These are phyloP conservation scores for Cebidichthys violaceus DNA, from an alignment of 2,113 vertebrate species.

Conservation along the genomic window DNA sequence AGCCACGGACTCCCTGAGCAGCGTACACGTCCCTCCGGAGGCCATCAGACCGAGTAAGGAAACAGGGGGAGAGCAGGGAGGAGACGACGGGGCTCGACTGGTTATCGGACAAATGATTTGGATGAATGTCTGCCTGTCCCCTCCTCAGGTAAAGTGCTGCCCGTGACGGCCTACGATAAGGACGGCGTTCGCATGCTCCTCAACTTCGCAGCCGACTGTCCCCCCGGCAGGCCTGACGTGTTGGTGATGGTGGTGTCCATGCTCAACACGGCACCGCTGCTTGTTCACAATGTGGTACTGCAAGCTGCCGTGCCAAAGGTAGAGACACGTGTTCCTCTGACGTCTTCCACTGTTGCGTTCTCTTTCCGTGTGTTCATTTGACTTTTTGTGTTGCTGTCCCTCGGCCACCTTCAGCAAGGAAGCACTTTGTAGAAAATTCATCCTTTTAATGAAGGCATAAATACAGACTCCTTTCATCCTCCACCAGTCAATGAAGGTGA, in stretches of 20 bases:
- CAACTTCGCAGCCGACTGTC: slow-evolving; percentile 94
- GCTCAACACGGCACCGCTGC: slow-evolving; percentile 92
- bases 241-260: slow-evolving; percentile 95
- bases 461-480: background rate
- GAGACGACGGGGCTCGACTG: slow-evolving; percentile 27
- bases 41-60: slow-evolving; percentile 93
- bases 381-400: background rate
- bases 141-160: slow-evolving; percentile 89
- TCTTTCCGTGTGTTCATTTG: background rate
- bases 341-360: background rate
- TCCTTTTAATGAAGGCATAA: background rate
- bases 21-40: slow-evolving; percentile 90
- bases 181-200: slow-evolving; percentile 93
- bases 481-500: slow-evolving; percentile 87
- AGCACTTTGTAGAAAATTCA: background rate
- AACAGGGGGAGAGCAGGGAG: slow-evolving; percentile 56
- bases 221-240: slow-evolving; percentile 87
- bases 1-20: slow-evolving; percentile 88
- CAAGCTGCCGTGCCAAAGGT: slow-evolving; percentile 98
- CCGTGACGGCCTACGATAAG: slow-evolving; percentile 94
- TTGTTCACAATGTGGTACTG: slow-evolving; percentile 88
- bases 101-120: background rate
- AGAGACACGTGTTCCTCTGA: background rate
- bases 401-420: background rate
- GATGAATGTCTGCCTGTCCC: background rate